Percentiles rank a stretch among this genome's conserved stretches.
Conservation (phyloP, 2,888 invertebrate species). For the Chymomyza fuscimana region DNA sequence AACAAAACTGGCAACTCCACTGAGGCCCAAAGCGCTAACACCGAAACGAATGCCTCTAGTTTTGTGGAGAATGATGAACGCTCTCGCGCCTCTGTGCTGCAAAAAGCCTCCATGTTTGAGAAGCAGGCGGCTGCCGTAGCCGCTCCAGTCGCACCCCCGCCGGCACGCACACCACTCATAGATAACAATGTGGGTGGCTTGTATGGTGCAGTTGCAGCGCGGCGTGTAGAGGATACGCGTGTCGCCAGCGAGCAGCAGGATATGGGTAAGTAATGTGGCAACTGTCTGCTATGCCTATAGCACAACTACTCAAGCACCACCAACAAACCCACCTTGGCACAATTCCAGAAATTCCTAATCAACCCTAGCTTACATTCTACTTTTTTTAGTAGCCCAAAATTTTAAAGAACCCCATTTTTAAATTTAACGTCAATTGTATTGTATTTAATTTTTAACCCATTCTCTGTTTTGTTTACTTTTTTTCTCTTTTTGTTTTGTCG, state of each 20-base stretch:
- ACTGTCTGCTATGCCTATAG: neutral
- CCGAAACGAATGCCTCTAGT: neutral
- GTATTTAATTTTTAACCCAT: slow-evolving; percentile 11
- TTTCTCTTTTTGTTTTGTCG: slow-evolving; percentile 48
- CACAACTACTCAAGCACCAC: neutral
- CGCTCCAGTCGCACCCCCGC: slow-evolving; percentile 29
- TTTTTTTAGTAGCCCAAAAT: neutral
- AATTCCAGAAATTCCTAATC: neutral
- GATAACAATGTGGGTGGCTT: slow-evolving; percentile 16
- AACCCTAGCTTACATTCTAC: neutral
- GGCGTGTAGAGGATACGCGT: slow-evolving; percentile 57
- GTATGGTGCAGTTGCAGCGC: slow-evolving; percentile 15
- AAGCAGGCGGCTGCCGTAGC: slow-evolving; percentile 76
- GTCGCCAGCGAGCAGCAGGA: slow-evolving; percentile 67
- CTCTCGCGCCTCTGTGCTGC: slow-evolving; percentile 79
- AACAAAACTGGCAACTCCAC: neutral
- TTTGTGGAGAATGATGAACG: slow-evolving; percentile 76
- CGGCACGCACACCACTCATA: slow-evolving; percentile 14
- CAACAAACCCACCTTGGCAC: neutral
- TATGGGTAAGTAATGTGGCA: slow-evolving; percentile 65
- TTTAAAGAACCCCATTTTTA: neutral
- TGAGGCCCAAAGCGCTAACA: neutral
- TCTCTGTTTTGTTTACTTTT: slow-evolving; percentile 21
- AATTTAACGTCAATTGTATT: slow-evolving; percentile 14
- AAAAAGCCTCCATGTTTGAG: slow-evolving; percentile 80